Conservation (phyloP, 2,888 invertebrate genomes). For the Neoitamus cyanurus region DNA sequence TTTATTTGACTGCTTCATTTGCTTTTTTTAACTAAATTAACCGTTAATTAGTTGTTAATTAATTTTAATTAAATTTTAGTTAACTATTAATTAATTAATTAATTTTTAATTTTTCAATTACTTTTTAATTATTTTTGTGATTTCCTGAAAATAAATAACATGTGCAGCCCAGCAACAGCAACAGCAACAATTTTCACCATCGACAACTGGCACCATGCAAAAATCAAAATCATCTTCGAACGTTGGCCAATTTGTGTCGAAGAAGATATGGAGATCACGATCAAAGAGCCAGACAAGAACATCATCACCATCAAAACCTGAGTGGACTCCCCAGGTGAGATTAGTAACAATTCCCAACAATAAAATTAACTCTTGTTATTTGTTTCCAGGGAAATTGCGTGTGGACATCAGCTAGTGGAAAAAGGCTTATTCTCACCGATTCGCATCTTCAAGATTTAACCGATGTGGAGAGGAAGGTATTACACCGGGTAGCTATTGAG, state of each 20-base stretch:
- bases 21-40: no score
- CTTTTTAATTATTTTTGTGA: background rate
- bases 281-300: constrained; percentile 84
- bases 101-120: no score
- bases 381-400: constrained; percentile 77
- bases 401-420: constrained; percentile 77
- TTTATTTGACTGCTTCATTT: background rate
- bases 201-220: constrained; percentile 72
- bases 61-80: no score
- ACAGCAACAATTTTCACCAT: background rate
- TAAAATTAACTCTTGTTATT: no score
- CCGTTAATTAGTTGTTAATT: no score
- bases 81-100: no score
- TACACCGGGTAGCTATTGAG: constrained; percentile 87
- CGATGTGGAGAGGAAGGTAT: constrained; percentile 78
- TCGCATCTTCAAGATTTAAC: constrained; percentile 74
- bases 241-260: constrained; percentile 86
- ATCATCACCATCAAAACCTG: constrained; percentile 57
- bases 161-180: background rate
- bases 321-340: constrained; percentile 91
- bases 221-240: constrained; percentile 90
- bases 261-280: constrained; percentile 85
- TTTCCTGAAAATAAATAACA: background rate
- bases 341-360: no score
- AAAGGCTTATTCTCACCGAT: constrained; percentile 73